phyloP scores from a whole-genome alignment of 92 coral and sea anemone genomes.

The Phenganax stokvisi region DNA sequence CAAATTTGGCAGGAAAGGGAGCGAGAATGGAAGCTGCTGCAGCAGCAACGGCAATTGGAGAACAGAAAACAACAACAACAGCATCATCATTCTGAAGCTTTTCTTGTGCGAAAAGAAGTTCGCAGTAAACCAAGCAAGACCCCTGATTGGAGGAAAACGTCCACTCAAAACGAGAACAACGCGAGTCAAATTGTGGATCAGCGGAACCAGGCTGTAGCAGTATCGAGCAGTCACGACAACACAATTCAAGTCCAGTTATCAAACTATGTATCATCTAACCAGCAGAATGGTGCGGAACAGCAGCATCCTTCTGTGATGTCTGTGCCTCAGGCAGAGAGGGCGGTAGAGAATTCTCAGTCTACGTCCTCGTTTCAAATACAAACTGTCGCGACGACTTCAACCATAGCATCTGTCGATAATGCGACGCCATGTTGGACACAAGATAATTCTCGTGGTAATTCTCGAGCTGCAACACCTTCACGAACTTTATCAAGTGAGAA shows the following conservation, averaged over 20 bases:
- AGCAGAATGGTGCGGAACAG: neutral
- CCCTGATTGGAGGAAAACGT: conserved; percentile 64
- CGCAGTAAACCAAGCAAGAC: conserved; percentile 70
- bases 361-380: conserved; percentile 31
- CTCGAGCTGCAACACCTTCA: conserved; percentile 24
- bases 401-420: conserved; percentile 21
- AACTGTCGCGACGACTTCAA: conserved; percentile 8
- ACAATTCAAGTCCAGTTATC: conserved; percentile 41
- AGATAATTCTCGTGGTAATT: neutral
- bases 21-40: conserved; percentile 94
- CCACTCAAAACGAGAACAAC: conserved; percentile 25
- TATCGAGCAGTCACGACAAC: conserved; percentile 24
- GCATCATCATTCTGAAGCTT: conserved; percentile 56
- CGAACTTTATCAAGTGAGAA: conserved; percentile 30
- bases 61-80: conserved; percentile 89
- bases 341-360: conserved; percentile 25
- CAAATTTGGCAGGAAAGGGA: conserved; percentile 89
- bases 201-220: conserved; percentile 8
- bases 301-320: neutral
- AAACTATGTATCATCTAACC: conserved; percentile 39
- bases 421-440: conserved; percentile 5
- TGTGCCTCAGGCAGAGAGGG: conserved; percentile 39
- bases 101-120: conserved; percentile 19
- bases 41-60: conserved; percentile 87
- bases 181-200: conserved; percentile 28